phyloP scores from a whole-genome alignment of 1,140 invertebrate genomes.

The Orchesella cincta region DNA sequence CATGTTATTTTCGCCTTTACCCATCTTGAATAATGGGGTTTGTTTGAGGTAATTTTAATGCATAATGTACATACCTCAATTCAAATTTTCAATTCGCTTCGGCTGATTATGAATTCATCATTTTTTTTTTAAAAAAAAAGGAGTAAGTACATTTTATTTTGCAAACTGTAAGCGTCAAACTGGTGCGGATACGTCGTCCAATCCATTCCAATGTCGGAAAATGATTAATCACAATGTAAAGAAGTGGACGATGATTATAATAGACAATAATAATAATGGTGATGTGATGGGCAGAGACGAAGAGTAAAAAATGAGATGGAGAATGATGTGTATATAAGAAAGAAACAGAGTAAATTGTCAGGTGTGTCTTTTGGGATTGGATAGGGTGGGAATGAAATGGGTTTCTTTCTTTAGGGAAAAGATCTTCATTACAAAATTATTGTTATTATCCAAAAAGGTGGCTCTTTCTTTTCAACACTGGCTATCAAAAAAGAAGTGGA shows the following conservation, averaged over 20 bases:
- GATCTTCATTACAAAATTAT: conserved; percentile 15
- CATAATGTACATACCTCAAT: too few relatives aligned
- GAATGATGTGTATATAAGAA: not conserved
- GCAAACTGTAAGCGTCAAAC: not conserved
- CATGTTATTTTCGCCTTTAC: too few relatives aligned
- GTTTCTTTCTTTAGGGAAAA: not conserved
- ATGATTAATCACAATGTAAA: not conserved
- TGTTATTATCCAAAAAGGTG: not conserved
- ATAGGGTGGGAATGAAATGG: not conserved
- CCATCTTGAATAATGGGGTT: too few relatives aligned
- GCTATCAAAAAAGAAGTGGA: too few relatives aligned
- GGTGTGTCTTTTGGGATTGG: conserved; percentile 2
- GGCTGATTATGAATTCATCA: not conserved
- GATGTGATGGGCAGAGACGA: not conserved
- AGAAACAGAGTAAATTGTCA: not conserved
- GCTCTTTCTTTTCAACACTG: not conserved
- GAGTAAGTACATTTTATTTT: not conserved
- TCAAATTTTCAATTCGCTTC: too few relatives aligned
- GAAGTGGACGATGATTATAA: not conserved
- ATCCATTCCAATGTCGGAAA: not conserved
- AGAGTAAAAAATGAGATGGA: not conserved
- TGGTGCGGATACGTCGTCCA: not conserved
- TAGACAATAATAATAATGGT: not conserved
- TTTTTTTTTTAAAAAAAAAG: not conserved
- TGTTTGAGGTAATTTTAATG: too few relatives aligned